Evolutionary conservation across 2,113 vertebrate species (phyloP), one percentile per base, ranked within the genome.

Genomic region (Sakesphorus luctuosus): DNA sequence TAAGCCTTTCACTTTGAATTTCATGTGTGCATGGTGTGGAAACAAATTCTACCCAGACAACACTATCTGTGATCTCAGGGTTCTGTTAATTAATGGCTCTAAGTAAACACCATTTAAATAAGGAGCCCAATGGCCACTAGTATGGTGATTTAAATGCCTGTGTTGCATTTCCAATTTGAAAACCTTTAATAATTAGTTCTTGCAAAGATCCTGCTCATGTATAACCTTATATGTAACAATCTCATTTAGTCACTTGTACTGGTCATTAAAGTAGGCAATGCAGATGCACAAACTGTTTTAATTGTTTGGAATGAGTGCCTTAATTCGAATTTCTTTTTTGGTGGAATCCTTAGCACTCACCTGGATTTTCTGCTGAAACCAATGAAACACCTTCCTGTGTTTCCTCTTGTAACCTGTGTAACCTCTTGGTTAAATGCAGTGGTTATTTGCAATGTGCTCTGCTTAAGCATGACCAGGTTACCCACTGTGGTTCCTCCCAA

Each of bases 1-100:
- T 88, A 71, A 90, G 40, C 68, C 63, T 90, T 80, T 94, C 73
- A 55, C 76, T 96, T 78, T n/a, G 62, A 72, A 87, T 94, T 96
- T 89, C 18, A 10, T 26, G 35, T 62, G 40, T 76, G 16, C 55
- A 6, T 89, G n/a, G n/a, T 89, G 56, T 53, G 52, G 55, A 58
- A 87, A 68, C 7, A 52, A 75, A 67, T 82, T 82, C 73, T 90
- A 55, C 26, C n/a, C 58, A 68, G 69, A 31, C 66, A 73, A 38
- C 12, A 10, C 15, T 44, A 46, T 78, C 47, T 84, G 44, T 76
- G 33, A 77, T 88, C 66, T 93, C 58, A 20, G 44, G 31, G 17
- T 62, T 89, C 55, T 68, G 19, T 84, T 89, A 69, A 66, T 94
- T 84, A 74, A 46, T 61, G 40, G 10, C 12, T 89, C 76, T 52